Evolutionary conservation across 2,797 vertebrate genomes (phyloP), one percentile per base, ranked within the genome.

Genomic region (Poecilia velifera): DNA sequence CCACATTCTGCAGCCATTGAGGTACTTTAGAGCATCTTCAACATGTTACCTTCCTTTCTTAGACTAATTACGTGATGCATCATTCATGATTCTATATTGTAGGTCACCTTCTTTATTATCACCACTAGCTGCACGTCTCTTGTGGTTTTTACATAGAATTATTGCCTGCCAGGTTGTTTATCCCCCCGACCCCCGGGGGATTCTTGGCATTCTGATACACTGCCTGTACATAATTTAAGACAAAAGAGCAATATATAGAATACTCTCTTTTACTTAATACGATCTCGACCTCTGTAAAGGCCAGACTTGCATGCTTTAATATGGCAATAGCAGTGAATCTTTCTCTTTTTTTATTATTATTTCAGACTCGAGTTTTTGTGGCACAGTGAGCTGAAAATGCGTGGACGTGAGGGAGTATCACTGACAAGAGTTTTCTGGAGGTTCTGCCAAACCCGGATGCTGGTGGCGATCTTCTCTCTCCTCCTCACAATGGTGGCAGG

Each of bases 391-490:
- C 92, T 97, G 62, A 96, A 96, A 80, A 86, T 71, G 36, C 82
- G 77, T 47, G 96, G 96, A 3, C 91, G 86, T 66, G 95, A 96
- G 0, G 94, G 91, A 2, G 94, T 94, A 0, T 97, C 96, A 25
- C 92, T 97, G 72, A 89, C 88, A 0, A 90, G 94, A 76, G 96
- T 96, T 79, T 93, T 96, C 85, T 96, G 95, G 96, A 95, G 93
- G 86, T 97, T 97, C 91, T 97, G 96, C 91, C 93, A 91, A 86
- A 97, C 96, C 36, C 95, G 96, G 46, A 91, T 92, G 82, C 87
- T 97, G 89, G 92, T 97, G 87, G 95, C 96, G 76, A 81, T 96
- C 64, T 92, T 96, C 71, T 89, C 94, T 84, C 91, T 97, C 76
- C 94, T 97, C 79, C 84, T 97, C 77, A 95, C 93, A 46, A 96